Conservation (phyloP, 2,888 invertebrate species). For the Hypercompe scribonia region DNA sequence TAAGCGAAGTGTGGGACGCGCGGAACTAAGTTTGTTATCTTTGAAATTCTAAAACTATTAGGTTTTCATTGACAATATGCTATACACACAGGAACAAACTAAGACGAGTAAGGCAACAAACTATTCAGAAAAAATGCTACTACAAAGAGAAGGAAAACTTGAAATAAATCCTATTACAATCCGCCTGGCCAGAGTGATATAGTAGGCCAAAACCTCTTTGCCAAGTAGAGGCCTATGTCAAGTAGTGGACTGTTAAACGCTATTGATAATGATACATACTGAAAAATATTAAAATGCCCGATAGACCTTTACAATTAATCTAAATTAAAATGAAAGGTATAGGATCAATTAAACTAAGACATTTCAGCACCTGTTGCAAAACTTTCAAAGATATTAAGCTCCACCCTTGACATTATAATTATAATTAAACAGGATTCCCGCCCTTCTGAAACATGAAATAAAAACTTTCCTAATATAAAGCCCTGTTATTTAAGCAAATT, state of each 20-base stretch:
- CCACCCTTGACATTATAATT: constrained; percentile 13
- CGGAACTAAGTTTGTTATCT: neutral
- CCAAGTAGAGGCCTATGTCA: too few relatives aligned
- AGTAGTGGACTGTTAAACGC: too few relatives aligned
- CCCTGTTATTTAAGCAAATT: neutral
- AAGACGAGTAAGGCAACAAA: neutral
- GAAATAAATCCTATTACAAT: too few relatives aligned
- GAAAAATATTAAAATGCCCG: neutral
- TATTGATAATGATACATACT: too few relatives aligned
- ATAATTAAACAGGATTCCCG: constrained; percentile 3
- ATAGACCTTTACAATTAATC: neutral
- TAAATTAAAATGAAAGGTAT: neutral
- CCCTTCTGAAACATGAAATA: constrained; percentile 1
- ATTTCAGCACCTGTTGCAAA: constrained; percentile 8
- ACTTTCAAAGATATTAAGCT: constrained; percentile 12
- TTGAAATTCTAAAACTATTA: neutral
- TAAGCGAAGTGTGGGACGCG: too few relatives aligned
- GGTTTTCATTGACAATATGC: neutral
- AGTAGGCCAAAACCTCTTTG: too few relatives aligned
- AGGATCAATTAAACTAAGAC: constrained; percentile 6
- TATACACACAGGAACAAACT: too few relatives aligned
- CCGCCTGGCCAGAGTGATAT: too few relatives aligned
- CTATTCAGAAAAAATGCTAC: neutral
- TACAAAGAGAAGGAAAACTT: too few relatives aligned
- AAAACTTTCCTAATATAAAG: constrained; percentile 6